Evolutionary conservation across 1,140 invertebrate genomes (phyloP).

Genomic region (Meteorus sp.): DNA sequence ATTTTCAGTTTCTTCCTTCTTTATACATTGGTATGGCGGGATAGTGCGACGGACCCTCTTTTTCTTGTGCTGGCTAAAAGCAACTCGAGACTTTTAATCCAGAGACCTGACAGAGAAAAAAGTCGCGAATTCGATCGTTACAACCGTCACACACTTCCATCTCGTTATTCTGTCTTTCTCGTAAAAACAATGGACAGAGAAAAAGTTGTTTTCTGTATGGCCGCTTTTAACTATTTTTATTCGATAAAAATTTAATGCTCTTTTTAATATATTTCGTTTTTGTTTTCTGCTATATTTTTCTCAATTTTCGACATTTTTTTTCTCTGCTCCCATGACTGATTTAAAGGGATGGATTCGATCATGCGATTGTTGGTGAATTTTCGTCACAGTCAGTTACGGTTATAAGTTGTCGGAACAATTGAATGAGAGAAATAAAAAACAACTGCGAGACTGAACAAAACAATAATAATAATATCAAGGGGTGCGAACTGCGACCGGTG

Average conservation of each 20-base stretch:
- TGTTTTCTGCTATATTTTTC: neutral
- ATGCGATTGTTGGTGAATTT: no score
- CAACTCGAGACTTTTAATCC: slow-evolving; percentile 19
- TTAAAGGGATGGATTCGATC: no score
- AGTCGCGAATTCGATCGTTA: slow-evolving; percentile 9
- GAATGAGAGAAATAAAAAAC: no score
- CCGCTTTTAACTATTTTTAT: neutral
- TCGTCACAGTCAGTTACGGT: no score
- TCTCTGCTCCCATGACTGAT: neutral
- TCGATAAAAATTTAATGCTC: no score
- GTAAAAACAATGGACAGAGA: slow-evolving; percentile 18
- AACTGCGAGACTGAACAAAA: no score
- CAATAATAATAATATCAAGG: no score
- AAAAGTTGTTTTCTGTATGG: slow-evolving; percentile 3
- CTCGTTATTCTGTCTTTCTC: slow-evolving; percentile 15
- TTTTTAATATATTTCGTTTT: neutral
- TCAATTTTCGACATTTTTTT: neutral
- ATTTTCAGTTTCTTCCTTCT: slow-evolving; percentile 13
- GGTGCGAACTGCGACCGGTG: no score
- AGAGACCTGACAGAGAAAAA: neutral
- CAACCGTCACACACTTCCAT: neutral
- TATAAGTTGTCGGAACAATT: no score
- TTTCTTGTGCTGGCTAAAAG: slow-evolving; percentile 4
- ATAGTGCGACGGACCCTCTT: slow-evolving; percentile 18
- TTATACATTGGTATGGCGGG: no score